phyloP scores from a whole-genome alignment of 1,140 invertebrate species.

The Antheraea mylitta region DNA sequence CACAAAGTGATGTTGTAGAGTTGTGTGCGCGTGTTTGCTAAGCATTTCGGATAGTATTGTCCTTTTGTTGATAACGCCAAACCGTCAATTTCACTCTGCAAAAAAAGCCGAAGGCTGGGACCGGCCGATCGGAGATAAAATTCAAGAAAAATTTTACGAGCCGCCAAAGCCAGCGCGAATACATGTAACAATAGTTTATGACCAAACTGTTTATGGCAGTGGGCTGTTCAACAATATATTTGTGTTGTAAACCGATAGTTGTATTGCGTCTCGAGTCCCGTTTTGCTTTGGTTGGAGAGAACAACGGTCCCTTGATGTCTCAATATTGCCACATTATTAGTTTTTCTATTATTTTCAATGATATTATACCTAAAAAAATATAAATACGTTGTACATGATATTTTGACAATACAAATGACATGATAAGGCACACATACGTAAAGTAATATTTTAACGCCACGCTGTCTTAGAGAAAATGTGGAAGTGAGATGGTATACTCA shows the following conservation, averaged over 20 bases:
- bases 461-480: no score
- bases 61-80: conserved; percentile 47
- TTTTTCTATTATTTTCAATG: not conserved
- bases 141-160: conserved; percentile 56
- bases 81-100: conserved; percentile 51
- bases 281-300: conserved; percentile 29
- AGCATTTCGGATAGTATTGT: conserved; percentile 51
- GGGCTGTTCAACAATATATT: conserved; percentile 49
- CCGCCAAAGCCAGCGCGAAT: conserved; percentile 54
- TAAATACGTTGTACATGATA: no score
- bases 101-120: conserved; percentile 19
- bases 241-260: conserved; percentile 25
- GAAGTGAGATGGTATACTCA: no score
- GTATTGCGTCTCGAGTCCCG: conserved; percentile 10
- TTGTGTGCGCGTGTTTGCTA: conserved; percentile 43
- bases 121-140: conserved; percentile 29
- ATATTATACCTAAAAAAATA: no score
- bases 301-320: conserved; percentile 36
- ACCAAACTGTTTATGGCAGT: conserved; percentile 53
- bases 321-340: not conserved
- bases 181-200: conserved; percentile 57
- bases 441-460: no score
- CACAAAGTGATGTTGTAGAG: conserved; percentile 50
- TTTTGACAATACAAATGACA: no score
- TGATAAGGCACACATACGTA: no score